Evolutionary conservation across 2,113 vertebrate species (phyloP).

Genomic region (Ameiurus melas): DNA sequence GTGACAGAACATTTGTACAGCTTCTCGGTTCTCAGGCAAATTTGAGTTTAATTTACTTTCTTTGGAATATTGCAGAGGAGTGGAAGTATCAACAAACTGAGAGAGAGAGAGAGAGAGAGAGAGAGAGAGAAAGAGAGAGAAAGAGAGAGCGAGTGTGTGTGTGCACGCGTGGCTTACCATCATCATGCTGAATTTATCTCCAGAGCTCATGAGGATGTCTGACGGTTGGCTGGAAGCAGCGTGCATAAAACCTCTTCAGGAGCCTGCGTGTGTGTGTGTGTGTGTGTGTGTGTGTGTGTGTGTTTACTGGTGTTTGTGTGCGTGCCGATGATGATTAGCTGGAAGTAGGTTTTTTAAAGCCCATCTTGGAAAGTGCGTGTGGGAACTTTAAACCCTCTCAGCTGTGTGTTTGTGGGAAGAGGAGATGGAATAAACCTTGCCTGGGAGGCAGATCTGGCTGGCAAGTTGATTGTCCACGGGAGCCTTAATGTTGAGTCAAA

Average conservation of each 20-base stretch:
- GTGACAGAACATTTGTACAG: background rate
- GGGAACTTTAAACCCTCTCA: conserved; percentile 47
- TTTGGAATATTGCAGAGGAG: conserved; percentile 35
- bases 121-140: conserved; percentile 19
- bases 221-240: conserved; percentile 49
- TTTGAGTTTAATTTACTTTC: conserved; percentile 36
- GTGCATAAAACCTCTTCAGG: conserved; percentile 47
- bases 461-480: conserved; percentile 48
- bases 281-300: conserved; percentile 17
- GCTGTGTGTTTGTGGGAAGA: conserved; percentile 49
- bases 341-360: conserved; percentile 45
- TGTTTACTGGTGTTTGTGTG: conserved; percentile 1
- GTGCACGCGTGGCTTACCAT: conserved; percentile 37
- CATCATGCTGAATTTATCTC: conserved; percentile 53
- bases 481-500: conserved; percentile 49
- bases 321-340: conserved; percentile 36
- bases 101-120: conserved; percentile 21
- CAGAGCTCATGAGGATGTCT: conserved; percentile 48
- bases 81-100: conserved; percentile 39
- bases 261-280: background rate
- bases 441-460: conserved; percentile 47
- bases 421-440: conserved; percentile 45
- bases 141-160: too few relatives aligned
- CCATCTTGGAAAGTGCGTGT: conserved; percentile 42
- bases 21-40: conserved; percentile 30